phyloP scores from a whole-genome alignment of 2,888 invertebrate genomes.

The Nomada lathburiana region DNA sequence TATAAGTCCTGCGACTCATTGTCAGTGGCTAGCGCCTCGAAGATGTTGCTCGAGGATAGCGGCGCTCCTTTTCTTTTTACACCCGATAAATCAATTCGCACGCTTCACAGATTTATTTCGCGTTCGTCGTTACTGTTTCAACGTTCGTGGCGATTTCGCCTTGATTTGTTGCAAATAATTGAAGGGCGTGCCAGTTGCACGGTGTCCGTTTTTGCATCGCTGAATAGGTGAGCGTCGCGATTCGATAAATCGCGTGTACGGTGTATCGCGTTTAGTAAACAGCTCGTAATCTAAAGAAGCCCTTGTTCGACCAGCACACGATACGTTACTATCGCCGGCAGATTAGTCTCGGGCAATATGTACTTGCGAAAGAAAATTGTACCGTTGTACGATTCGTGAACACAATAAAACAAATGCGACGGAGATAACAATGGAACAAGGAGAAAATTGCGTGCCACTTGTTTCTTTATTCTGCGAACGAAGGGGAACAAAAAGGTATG shows the following conservation, averaged over 20 bases:
- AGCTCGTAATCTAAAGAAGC: conserved; percentile 49
- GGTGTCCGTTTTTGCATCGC: not conserved
- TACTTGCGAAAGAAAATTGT: not conserved
- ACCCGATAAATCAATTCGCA: not conserved
- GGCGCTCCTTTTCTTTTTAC: not conserved
- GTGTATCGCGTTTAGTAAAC: conserved; percentile 38
- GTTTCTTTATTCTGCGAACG: not conserved
- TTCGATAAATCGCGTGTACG: conserved; percentile 57
- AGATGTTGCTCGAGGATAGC: not conserved
- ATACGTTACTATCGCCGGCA: conserved; percentile 19
- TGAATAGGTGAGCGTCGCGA: conserved; percentile 16
- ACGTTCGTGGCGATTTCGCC: too few relatives aligned
- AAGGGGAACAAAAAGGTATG: not conserved
- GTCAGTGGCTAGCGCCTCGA: not conserved
- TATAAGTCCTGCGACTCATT: conserved; percentile 6
- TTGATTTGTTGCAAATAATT: too few relatives aligned
- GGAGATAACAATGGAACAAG: not conserved
- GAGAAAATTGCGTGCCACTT: not conserved
- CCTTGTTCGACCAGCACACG: conserved; percentile 19
- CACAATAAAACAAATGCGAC: not conserved
- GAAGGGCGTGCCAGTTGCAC: not conserved
- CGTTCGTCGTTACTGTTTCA: not conserved
- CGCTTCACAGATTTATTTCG: not conserved
- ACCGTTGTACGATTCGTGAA: not conserved
- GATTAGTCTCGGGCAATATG: conserved; percentile 10